Base-by-base conservation (phyloP, 2,113 vertebrate genomes). In the Macrotus californicus region DNA sequence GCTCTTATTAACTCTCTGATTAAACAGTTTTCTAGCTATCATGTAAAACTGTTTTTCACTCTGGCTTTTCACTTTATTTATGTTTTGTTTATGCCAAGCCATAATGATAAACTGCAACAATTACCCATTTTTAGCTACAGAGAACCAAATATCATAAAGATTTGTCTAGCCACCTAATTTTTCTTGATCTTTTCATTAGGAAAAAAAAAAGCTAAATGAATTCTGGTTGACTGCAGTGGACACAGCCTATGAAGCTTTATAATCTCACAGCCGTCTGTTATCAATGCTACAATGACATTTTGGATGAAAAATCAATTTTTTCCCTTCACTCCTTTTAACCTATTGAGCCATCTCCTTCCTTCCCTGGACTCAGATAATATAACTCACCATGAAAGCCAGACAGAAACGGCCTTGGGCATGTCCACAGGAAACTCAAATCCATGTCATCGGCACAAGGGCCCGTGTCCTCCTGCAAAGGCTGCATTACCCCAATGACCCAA, bases 281-380 rank as follows among this genome's bases (percentile, higher is more conserved):
- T 96, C 95, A 85, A 76, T 70, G 73, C 88, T 73, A 61, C 34
- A 43, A 85, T 0, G 61, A 93, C 97, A 96, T 95, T 96, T 96
- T 95, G 70, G 90, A 76, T 93, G 94, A 89, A 97, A 83, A 95
- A 97, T 95, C 93, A 95, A 97, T 95, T 79, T 84, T 70, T 87
- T 67, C 90, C 67, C 59, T 94, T 95, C 77, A 3, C 87, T 97
- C 81, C 96, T 95, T 95, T 97, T 97, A 97, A 96, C 96, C 97
- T 96, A 96, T 79, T 52, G 76, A 95, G 96, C 93, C 52, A 22
- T 76, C 75, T 87, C 61, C 70, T 95, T 64, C 24, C 85, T 97
- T 84, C 72, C 83, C 46, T 2, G 83, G 79, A 87, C 64, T 87
- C 56, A 93, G 94, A 87, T 86, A 96, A 88, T 6, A 46, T 59